These are phyloP conservation scores for Phymanthus crucifer DNA, from an alignment of 92 coral and sea anemone genomes.

Conservation along the genomic window DNA sequence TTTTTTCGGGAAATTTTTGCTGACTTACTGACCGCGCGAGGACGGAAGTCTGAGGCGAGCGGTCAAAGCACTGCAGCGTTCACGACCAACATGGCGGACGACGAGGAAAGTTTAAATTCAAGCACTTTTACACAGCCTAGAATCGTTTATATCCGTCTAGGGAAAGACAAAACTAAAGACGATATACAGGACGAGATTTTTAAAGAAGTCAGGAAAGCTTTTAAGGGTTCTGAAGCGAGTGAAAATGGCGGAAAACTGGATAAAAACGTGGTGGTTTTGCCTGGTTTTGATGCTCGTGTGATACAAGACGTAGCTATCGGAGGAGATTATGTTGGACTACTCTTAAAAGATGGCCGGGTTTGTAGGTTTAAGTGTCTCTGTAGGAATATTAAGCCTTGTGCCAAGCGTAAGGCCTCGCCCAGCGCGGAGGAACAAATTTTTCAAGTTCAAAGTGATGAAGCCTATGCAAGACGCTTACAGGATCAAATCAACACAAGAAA, in stretches of 20 bases:
- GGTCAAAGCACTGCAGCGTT: constrained; percentile 7
- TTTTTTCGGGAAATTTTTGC: constrained; percentile 13
- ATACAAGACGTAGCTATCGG: constrained; percentile 83
- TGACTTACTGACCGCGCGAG: constrained; percentile 10
- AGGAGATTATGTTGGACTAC: constrained; percentile 73
- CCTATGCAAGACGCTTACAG: constrained; percentile 70
- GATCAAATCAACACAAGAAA: constrained; percentile 43
- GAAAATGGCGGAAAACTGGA: constrained; percentile 39
- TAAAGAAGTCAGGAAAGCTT: constrained; percentile 61
- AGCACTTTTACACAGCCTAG: constrained; percentile 50
- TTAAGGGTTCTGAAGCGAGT: constrained; percentile 36
- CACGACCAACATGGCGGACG: constrained; percentile 74
- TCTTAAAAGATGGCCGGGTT: constrained; percentile 81
- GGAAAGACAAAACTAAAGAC: constrained; percentile 85
- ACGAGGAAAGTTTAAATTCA: constrained; percentile 18
- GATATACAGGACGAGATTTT: constrained; percentile 71
- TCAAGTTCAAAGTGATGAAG: constrained; percentile 85
- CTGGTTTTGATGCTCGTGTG: constrained; percentile 55
- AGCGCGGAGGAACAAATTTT: constrained; percentile 58
- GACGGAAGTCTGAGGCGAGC: constrained; percentile 19
- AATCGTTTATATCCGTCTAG: constrained; percentile 73
- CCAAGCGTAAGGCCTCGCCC: constrained; percentile 45
- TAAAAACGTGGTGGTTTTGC: constrained; percentile 58
- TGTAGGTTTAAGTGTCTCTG: constrained; percentile 80
- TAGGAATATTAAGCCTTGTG: constrained; percentile 54